Conservation (phyloP, 2,888 invertebrate genomes). For the Nymphalis c-album region DNA sequence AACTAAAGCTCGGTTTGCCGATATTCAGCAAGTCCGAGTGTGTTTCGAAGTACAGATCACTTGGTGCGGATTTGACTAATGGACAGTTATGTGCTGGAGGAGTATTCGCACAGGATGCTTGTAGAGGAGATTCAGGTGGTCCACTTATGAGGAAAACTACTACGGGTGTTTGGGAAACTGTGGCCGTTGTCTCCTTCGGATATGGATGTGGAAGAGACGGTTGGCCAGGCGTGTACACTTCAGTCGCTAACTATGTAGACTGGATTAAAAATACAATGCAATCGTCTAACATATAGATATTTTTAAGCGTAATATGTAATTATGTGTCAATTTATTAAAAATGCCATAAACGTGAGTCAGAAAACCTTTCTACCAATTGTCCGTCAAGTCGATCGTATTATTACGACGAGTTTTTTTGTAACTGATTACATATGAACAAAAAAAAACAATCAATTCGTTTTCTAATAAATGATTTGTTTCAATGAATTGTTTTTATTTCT, state of each 20-base stretch:
- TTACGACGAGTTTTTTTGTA: background rate
- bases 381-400: background rate
- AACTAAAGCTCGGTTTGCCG: slow-evolving; percentile 83
- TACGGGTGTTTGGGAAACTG: slow-evolving; percentile 78
- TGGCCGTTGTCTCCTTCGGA: slow-evolving; percentile 86
- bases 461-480: too few species aligned
- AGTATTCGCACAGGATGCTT: slow-evolving; percentile 84
- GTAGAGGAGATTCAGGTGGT: slow-evolving; percentile 89
- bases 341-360: slow-evolving; percentile 7
- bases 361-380: background rate
- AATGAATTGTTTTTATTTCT: too few species aligned
- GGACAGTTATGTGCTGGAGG: slow-evolving; percentile 88
- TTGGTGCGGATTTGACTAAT: slow-evolving; percentile 74
- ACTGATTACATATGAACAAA: too few species aligned
- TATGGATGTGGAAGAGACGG: slow-evolving; percentile 84
- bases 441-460: too few species aligned
- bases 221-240: slow-evolving; percentile 86
- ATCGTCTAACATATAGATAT: slow-evolving; percentile 45
- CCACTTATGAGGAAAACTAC: slow-evolving; percentile 84
- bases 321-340: background rate
- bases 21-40: slow-evolving; percentile 80
- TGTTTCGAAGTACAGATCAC: slow-evolving; percentile 67
- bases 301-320: slow-evolving; percentile 7
- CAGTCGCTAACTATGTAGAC: slow-evolving; percentile 80
- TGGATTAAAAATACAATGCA: slow-evolving; percentile 81